A percentile compares a stretch with the other conserved stretches of the same genome.
These are phyloP conservation scores for Pygmarrhopalites habei DNA, from an alignment of 1,140 invertebrate genomes.

Conservation along the genomic window DNA sequence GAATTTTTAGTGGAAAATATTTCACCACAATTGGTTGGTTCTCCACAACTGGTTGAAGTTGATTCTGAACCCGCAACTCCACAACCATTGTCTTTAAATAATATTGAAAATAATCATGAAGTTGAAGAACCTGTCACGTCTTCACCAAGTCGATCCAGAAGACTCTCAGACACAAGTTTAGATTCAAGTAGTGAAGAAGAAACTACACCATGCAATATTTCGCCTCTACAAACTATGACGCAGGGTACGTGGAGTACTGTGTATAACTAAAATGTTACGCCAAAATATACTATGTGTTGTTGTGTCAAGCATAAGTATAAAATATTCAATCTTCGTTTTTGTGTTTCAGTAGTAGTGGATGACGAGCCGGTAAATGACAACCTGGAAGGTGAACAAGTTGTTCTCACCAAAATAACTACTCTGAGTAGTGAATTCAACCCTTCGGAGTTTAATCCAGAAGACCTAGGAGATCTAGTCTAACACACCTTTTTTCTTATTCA, in stretches of 20 bases:
- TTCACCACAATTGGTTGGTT: slow-evolving; percentile 41
- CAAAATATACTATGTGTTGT: background rate
- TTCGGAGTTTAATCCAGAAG: no score
- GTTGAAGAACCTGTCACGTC: no score
- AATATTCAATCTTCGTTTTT: background rate
- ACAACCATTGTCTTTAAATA: slow-evolving; percentile 42
- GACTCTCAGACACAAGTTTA: slow-evolving; percentile 50
- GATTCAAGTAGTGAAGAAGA: slow-evolving; percentile 64
- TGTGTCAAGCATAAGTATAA: background rate
- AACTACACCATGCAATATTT: slow-evolving; percentile 51
- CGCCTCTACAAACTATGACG: slow-evolving; percentile 39
- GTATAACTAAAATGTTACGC: background rate
- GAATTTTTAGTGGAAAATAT: slow-evolving; percentile 65
- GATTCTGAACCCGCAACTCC: slow-evolving; percentile 24
- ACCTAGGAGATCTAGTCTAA: no score
- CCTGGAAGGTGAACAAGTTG: no score
- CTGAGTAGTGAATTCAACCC: no score
- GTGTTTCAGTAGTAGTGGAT: background rate
- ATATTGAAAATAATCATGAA: background rate
- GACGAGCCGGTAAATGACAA: background rate
- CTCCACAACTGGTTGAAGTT: slow-evolving; percentile 46
- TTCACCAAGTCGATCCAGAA: slow-evolving; percentile 44
- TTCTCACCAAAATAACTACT: no score
- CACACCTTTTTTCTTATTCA: no score
- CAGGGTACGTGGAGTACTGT: background rate